phyloP scores from a whole-genome alignment of 1,140 invertebrate genomes.

The Oreohelix idahoensis region DNA sequence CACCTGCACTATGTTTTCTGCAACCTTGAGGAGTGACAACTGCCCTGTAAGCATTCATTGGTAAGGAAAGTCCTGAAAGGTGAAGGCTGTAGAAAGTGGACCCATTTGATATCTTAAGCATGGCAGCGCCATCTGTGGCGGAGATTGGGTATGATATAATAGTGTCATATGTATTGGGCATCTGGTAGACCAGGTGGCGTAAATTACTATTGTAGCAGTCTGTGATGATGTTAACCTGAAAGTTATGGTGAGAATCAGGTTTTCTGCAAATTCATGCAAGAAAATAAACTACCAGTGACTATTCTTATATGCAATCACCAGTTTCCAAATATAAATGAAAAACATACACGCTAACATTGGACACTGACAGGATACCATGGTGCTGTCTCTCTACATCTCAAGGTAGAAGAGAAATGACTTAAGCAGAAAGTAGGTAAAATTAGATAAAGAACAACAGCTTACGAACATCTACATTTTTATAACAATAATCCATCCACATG shows the following conservation, averaged over 20 bases:
- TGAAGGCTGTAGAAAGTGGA: conserved; percentile 61
- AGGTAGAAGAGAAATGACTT: too few species aligned
- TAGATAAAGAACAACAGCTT: too few species aligned
- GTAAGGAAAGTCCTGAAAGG: conserved; percentile 53
- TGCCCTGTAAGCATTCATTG: conserved; percentile 58
- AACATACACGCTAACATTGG: too few species aligned
- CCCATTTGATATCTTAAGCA: conserved; percentile 55
- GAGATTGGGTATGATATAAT: conserved; percentile 64
- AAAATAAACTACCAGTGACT: neutral
- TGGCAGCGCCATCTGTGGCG: conserved; percentile 55
- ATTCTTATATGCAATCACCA: too few species aligned
- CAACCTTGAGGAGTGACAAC: conserved; percentile 52
- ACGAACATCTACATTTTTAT: too few species aligned
- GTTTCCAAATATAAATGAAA: too few species aligned
- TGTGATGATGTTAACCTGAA: conserved; percentile 78
- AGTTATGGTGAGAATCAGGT: neutral
- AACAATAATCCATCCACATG: too few species aligned
- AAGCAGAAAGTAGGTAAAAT: too few species aligned
- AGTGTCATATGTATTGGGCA: conserved; percentile 74
- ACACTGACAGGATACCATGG: too few species aligned
- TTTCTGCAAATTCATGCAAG: neutral
- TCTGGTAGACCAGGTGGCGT: conserved; percentile 75
- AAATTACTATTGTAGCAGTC: conserved; percentile 79
- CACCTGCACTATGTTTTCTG: conserved; percentile 46
- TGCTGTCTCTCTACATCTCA: too few species aligned